A percentile compares a stretch with the other conserved stretches of the same genome.
Conservation (phyloP, 2,113 vertebrate genomes). For the Ameiurus melas region DNA sequence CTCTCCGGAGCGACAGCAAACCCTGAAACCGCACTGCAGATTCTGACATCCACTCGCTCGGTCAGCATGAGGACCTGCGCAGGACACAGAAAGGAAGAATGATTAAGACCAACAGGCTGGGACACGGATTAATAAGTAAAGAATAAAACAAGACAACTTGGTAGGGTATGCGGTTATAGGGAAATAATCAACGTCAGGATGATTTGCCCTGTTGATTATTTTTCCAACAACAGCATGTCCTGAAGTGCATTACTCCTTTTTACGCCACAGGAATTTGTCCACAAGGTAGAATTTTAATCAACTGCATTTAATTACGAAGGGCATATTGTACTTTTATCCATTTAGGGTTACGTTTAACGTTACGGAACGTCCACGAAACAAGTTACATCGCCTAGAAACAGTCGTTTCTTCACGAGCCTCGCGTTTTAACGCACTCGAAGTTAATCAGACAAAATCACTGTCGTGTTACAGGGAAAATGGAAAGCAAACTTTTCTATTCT, state of each 20-base stretch:
- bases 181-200: not conserved
- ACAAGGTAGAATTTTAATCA: not conserved
- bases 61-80: conserved; percentile 93
- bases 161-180: not conserved
- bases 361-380: not conserved
- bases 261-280: not conserved
- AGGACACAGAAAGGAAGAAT: conserved; percentile 14
- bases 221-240: not conserved
- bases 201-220: not conserved
- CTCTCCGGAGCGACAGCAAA: conserved; percentile 97
- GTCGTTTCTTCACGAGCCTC: not conserved
- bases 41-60: conserved; percentile 99
- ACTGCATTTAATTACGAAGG: not conserved
- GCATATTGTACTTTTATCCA: not conserved
- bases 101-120: not conserved
- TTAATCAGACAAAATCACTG: not conserved
- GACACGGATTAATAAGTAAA: not conserved
- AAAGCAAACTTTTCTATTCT: not conserved
- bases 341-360: not conserved
- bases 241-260: not conserved
- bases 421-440: not conserved
- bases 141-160: not conserved
- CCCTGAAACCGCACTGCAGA: conserved; percentile 98
- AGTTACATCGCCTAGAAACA: not conserved
- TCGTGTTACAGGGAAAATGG: not conserved